Conservation (phyloP, 2,797 vertebrate species). For the Kryptopterus vitreolus region DNA sequence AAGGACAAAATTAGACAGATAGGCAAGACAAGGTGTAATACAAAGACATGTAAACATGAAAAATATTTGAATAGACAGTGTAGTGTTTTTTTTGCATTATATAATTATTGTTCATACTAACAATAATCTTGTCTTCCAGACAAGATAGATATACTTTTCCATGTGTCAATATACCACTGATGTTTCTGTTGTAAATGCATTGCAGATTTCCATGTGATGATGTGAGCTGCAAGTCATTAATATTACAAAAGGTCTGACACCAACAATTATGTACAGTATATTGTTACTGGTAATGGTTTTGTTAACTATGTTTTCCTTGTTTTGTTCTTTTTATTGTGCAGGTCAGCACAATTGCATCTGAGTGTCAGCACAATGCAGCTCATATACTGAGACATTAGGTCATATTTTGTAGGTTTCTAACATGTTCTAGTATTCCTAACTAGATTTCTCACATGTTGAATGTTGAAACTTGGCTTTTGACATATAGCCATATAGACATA, state of each 20-base stretch:
- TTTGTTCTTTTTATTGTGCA: not conserved
- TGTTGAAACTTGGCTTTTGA: not conserved
- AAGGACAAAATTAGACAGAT: slow-evolving; percentile 36
- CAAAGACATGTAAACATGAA: slow-evolving; percentile 7
- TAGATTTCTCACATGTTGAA: not conserved
- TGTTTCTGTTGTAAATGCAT: slow-evolving; percentile 35
- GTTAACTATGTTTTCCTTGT: not conserved
- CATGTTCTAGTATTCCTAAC: no score
- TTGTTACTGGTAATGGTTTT: not conserved
- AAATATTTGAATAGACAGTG: not conserved
- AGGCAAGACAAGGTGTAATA: slow-evolving; percentile 18
- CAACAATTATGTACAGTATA: not conserved
- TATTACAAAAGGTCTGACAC: not conserved
- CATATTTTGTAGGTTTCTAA: no score
- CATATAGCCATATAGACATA: no score
- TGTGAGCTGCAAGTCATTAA: not conserved
- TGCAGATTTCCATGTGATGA: not conserved
- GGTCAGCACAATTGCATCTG: no score
- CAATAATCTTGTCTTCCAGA: no score
- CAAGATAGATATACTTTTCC: slow-evolving; percentile 34
- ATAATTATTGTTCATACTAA: slow-evolving; percentile 3
- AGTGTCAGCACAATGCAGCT: not conserved
- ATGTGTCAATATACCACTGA: slow-evolving; percentile 64
- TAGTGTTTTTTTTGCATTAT: not conserved
- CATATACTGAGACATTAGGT: not conserved